Evolutionary conservation across 2,113 vertebrate genomes (phyloP), one percentile per base, ranked within the genome.

Genomic region (Cyphomyrus discorhynchus): DNA sequence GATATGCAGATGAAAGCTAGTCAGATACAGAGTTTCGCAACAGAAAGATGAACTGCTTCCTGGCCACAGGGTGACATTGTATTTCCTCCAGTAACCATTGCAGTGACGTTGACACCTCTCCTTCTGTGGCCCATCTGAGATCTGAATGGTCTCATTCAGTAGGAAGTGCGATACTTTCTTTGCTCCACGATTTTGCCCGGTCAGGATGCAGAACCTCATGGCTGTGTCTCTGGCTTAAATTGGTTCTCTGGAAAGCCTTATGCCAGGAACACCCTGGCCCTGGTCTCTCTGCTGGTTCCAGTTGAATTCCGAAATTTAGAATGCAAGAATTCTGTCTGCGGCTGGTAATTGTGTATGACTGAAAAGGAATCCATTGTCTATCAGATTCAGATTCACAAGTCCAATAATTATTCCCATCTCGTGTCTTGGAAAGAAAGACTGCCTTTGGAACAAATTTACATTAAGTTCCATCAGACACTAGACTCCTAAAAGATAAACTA

Each of bases 271-370:
- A 45, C 21, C n/a, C 10, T 84, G 45, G 82, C 42, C 39, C 42
- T 3, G 42, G 6, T 77, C n/a, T 31, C 82, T 87, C 90, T 62
- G 86, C 70, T 9, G 11, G 27, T 91, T 90, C 90, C 56, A 93
- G 93, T 92, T 93, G 92, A 93, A 95, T 94, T 95, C 93, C 92
- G 90, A 92, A 35, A 90, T 91, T 93, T 90, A 86, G 90, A 15
- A 35, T 89, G 91, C 89, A 91, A 90, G 91, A 93, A 94, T 95
- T 94, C 94, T 93, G 91, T 92, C 91, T 91, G 62, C 92, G 92
- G 92, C 93, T 95, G 93, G 94, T 93, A 95, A 96, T 95, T 90
- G 92, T 93, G 94, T 92, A 90, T 93, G 93, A 94, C 93, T 94
- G 91, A 89, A 92, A 86, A 47, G 89, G 89, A 92, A 91, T 91